Conservation (phyloP, 1,140 invertebrate genomes). For the Drosophila ercepeae region DNA sequence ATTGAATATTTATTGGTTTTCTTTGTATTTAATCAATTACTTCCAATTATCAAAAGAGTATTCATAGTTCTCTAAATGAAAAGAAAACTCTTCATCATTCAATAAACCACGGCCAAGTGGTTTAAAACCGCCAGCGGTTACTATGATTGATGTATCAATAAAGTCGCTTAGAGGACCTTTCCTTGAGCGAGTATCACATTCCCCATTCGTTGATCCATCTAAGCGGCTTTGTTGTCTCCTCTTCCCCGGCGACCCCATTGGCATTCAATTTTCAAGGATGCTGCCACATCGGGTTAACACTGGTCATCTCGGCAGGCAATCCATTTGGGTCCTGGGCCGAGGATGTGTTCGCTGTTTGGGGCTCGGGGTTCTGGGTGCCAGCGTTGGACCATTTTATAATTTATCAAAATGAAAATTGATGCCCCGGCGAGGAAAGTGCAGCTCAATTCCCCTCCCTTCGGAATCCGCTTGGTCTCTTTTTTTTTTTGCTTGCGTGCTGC, state of each 20-base stretch:
- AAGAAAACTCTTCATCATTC: constrained; percentile 9
- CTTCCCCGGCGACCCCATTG: constrained; percentile 2
- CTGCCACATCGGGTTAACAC: constrained; percentile 53
- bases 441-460: constrained; percentile 27
- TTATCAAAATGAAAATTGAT: constrained; percentile 82
- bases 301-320: constrained; percentile 48
- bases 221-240: constrained; percentile 29
- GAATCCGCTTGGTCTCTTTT: not conserved
- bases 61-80: not conserved
- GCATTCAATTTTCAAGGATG: constrained; percentile 42
- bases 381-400: constrained; percentile 71
- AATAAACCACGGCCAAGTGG: constrained; percentile 38
- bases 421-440: constrained; percentile 57
- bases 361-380: constrained; percentile 45
- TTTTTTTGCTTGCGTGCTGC: constrained; percentile 33
- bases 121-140: constrained; percentile 4
- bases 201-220: constrained; percentile 25
- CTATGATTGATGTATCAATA: constrained; percentile 44
- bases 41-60: not conserved
- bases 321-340: constrained; percentile 52
- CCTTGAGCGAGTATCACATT: not conserved
- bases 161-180: constrained; percentile 9
- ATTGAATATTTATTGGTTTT: not conserved
- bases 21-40: not conserved
- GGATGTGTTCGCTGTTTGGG: constrained; percentile 22